These are phyloP conservation scores for Neogale vison DNA, from an alignment of 2,113 vertebrate species.

Conservation along the genomic window DNA sequence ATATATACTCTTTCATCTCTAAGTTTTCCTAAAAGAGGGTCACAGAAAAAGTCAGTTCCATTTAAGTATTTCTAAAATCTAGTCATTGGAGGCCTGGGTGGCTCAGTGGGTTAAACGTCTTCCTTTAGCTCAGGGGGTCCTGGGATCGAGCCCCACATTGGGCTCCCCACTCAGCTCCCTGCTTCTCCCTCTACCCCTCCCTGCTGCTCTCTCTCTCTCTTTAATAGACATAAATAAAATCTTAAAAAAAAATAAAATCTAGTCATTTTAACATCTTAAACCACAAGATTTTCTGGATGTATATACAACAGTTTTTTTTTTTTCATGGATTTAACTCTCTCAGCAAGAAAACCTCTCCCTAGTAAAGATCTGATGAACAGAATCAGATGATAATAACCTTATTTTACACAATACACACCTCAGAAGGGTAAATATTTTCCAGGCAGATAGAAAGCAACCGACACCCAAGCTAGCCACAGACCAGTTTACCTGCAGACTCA, in stretches of 20 bases:
- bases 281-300: neutral
- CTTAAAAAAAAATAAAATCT: neutral
- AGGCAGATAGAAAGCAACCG: neutral
- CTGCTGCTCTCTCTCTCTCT: too few species aligned
- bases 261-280: neutral
- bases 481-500: neutral
- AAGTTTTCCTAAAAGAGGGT: conserved; percentile 24
- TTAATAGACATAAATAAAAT: too few species aligned
- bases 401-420: neutral
- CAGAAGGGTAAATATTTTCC: neutral
- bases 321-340: neutral
- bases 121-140: too few species aligned
- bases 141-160: too few species aligned
- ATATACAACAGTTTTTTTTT: neutral
- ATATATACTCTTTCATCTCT: neutral
- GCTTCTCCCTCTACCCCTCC: too few species aligned
- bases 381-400: neutral
- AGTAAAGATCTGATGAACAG: neutral
- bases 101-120: too few species aligned
- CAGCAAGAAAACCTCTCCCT: neutral
- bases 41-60: neutral
- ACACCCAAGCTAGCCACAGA: neutral
- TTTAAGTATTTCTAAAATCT: neutral
- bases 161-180: too few species aligned
- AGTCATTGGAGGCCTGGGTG: neutral